phyloP scores from a whole-genome alignment of 92 coral and sea anemone species.

The Bergia sp. region DNA sequence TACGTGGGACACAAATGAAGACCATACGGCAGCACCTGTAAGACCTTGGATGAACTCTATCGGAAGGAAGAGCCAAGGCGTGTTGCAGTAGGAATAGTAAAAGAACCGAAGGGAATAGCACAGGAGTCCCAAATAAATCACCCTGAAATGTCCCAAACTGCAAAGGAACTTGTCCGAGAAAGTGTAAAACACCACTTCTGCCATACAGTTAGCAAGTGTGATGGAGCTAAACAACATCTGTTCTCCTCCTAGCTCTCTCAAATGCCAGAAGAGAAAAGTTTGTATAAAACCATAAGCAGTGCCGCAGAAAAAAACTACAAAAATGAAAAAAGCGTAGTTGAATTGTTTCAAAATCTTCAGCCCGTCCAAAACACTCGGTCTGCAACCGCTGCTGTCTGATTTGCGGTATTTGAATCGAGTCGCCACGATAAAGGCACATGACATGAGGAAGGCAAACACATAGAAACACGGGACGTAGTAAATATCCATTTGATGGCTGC shows the following conservation, averaged over 20 bases:
- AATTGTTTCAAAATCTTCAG: constrained; percentile 68
- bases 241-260: constrained; percentile 91
- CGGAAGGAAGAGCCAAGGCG: constrained; percentile 94
- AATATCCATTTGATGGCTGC: constrained; percentile 86
- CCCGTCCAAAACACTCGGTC: constrained; percentile 69
- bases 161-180: constrained; percentile 84
- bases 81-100: constrained; percentile 91
- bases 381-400: constrained; percentile 63
- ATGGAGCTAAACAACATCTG: constrained; percentile 91
- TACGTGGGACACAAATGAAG: constrained; percentile 95
- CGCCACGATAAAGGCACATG: constrained; percentile 80
- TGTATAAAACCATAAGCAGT: constrained; percentile 96
- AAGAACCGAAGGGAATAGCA: constrained; percentile 95
- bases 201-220: constrained; percentile 81
- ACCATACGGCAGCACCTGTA: constrained; percentile 96
- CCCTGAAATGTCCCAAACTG: constrained; percentile 85
- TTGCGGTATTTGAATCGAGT: constrained; percentile 83
- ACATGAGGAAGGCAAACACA: constrained; percentile 81
- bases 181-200: constrained; percentile 83
- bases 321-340: constrained; percentile 84
- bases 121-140: constrained; percentile 85
- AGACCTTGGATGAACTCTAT: constrained; percentile 95
- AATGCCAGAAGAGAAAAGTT: constrained; percentile 96
- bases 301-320: constrained; percentile 95
- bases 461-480: constrained; percentile 92